phyloP scores from a whole-genome alignment of 2,113 vertebrate species.

The Aegotheles bennettii region DNA sequence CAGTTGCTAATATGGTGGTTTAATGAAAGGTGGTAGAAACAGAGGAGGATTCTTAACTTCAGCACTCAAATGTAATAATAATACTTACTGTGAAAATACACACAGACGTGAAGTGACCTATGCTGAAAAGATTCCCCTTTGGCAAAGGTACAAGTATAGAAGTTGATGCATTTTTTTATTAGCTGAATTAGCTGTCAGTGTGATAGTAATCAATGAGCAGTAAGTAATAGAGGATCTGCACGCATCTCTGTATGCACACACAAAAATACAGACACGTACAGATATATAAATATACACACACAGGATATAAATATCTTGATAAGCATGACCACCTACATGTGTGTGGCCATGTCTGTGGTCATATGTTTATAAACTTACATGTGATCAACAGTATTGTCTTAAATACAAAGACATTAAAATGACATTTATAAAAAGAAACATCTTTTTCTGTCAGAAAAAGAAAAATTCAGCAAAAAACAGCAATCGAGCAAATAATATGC shows the following conservation, averaged over 20 bases:
- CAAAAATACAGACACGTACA: neutral
- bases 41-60: neutral
- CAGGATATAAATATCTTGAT: neutral
- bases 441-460: neutral
- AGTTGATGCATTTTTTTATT: neutral
- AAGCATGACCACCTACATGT: neutral
- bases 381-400: neutral
- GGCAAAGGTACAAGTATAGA: neutral
- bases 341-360: neutral
- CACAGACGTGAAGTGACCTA: neutral
- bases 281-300: neutral
- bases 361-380: neutral
- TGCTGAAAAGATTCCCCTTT: neutral
- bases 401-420: neutral
- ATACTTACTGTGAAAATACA: neutral
- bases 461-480: neutral
- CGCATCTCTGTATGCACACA: neutral
- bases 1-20: neutral
- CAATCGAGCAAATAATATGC: neutral
- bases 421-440: neutral
- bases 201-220: neutral
- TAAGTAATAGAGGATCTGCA: neutral
- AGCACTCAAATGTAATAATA: neutral
- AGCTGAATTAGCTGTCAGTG: neutral
- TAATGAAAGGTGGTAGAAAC: neutral